Conservation (phyloP, 1,140 invertebrate species). For the Diuraphis noxia region DNA sequence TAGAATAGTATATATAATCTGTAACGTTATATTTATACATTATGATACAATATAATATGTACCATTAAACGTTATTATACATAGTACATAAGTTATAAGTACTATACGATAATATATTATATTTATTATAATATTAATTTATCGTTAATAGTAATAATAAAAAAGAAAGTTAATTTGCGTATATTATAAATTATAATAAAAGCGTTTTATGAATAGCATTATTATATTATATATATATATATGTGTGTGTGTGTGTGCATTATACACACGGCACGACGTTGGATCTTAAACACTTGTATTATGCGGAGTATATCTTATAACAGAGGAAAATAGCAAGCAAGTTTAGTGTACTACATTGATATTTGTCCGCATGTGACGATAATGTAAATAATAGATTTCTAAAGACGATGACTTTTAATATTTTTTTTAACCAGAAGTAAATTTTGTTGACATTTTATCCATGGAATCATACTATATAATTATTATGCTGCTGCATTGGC, state of each 20-base stretch:
- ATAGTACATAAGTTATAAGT: too few relatives aligned
- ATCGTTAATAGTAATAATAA: neutral
- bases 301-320: neutral
- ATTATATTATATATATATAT: neutral
- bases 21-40: neutral
- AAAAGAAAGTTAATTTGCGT: conserved; percentile 30
- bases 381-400: neutral
- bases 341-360: neutral
- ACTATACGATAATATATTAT: too few relatives aligned
- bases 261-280: neutral
- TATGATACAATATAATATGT: too few relatives aligned
- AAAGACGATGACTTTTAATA: neutral
- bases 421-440: neutral
- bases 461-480: neutral
- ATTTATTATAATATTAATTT: neutral
- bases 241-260: neutral
- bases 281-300: neutral
- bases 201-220: conserved; percentile 21
- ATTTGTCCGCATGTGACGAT: neutral
- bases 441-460: neutral
- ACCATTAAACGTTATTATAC: too few relatives aligned
- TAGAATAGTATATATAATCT: too few relatives aligned
- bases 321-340: neutral
- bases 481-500: neutral
- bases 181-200: conserved; percentile 19